Conservation (phyloP, 2,888 invertebrate species). For the Macrosiphum euphorbiae region DNA sequence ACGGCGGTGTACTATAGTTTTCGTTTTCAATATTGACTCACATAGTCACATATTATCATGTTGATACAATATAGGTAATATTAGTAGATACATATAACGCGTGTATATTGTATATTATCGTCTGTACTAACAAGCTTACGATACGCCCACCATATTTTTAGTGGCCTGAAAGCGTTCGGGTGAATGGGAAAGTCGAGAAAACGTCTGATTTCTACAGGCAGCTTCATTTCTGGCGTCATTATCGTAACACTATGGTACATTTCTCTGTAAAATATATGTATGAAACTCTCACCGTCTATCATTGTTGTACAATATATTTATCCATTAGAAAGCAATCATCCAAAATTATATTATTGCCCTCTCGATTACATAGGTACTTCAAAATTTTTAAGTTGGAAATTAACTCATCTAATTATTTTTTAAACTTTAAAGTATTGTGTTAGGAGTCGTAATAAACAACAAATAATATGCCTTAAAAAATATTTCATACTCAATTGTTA, state of each 20-base stretch:
- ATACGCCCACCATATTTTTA: slow-evolving; percentile 53
- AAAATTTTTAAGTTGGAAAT: neutral
- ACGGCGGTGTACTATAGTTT: neutral
- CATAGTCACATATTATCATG: neutral
- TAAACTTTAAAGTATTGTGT: neutral
- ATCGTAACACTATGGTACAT: slow-evolving; percentile 64
- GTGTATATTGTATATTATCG: slow-evolving; percentile 22
- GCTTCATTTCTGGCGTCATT: slow-evolving; percentile 62
- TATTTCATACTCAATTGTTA: neutral
- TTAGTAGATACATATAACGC: neutral
- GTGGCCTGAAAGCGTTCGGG: slow-evolving; percentile 50
- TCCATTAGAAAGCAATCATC: slow-evolving; percentile 59
- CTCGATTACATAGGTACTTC: slow-evolving; percentile 6
- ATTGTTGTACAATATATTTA: slow-evolving; percentile 61
- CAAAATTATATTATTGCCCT: slow-evolving; percentile 42
- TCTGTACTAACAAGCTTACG: slow-evolving; percentile 25
- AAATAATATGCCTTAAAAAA: neutral
- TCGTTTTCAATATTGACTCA: slow-evolving; percentile 7
- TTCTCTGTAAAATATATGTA: slow-evolving; percentile 62
- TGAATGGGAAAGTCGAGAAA: slow-evolving; percentile 64
- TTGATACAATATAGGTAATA: slow-evolving; percentile 37
- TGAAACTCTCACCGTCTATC: slow-evolving; percentile 63
- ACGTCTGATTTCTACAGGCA: slow-evolving; percentile 65
- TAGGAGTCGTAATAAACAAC: neutral
- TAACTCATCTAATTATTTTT: neutral